Base-by-base conservation (phyloP, 1,140 invertebrate genomes). In the Drosophila mayri region DNA sequence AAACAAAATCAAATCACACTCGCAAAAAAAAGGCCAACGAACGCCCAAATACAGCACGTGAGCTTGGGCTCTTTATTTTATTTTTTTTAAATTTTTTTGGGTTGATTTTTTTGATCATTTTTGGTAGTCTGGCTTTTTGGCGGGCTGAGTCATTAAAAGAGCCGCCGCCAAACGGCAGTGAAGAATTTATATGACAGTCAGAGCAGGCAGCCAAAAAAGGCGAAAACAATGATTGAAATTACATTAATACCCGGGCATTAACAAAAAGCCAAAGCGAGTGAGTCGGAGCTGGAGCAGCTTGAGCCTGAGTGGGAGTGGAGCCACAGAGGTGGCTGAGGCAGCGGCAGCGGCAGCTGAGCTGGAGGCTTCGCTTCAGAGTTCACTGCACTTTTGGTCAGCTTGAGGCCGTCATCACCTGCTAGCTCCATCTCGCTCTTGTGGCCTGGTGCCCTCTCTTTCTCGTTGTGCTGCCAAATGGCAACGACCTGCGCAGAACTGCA, bases 401-500 rank as follows among this genome's bases (percentile, higher is more conserved):
- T 77, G 83, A 79, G 79, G 80, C 70, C 79, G 71, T 68, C 68
- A 58, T 77, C 75, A 72, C 75, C 76, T 78, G 75, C 75, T 59
- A 57, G 18, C 28, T 6, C 54, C 49, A 30, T 50, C 66, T 54
- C 61, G 25, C 52, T 46, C 58, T 25, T 20, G 35, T 43, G 47
- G 60, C 49, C 44, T 49, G 57, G 35, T 40, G 40, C 57, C 35
- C 22, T 35, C 50, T 60, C 61, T 75, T 18, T 50, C 41, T 54
- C 61, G 32, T 28, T 32, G 38, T 35, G 35, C 55, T 67, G 52
- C 64, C 79, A 82, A 79, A 81, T 90, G 81, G 65, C 82, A 88
- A 90, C 85, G 85, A 85, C 85, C 84, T 87, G 84, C 81, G 85
- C 85, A 85, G 81, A 90, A 81, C 85, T 88, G 85, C 85, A 81